Percentiles rank a stretch among this genome's conserved stretches.
Conservation (phyloP, 2,888 invertebrate genomes). For the Sinopyrophorus schimmeli region DNA sequence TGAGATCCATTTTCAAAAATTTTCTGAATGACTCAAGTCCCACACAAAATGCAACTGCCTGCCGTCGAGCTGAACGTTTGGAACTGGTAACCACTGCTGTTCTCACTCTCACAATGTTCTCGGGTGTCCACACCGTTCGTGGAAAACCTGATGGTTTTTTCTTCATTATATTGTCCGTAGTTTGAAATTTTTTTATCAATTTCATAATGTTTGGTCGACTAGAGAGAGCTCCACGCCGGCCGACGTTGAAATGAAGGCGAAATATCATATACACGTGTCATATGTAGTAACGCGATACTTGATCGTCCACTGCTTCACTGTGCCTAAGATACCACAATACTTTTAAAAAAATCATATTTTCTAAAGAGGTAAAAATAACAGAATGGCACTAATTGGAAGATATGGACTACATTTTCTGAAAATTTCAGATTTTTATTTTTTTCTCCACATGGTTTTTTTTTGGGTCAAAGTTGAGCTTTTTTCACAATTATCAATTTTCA, state of each 20-base stretch:
- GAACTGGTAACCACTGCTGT: constrained; percentile 8
- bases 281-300: constrained; percentile 9
- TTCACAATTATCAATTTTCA: too few relatives aligned
- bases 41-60: constrained; percentile 17
- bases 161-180: constrained; percentile 1
- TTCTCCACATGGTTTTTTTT: too few relatives aligned
- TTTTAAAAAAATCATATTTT: too few relatives aligned
- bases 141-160: constrained; percentile 7
- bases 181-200: constrained; percentile 13
- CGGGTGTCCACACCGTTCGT: constrained; percentile 13
- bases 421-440: too few relatives aligned
- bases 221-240: constrained; percentile 8
- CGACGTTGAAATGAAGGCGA: constrained; percentile 12
- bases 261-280: constrained; percentile 7
- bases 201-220: constrained; percentile 13
- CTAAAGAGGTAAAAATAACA: too few relatives aligned
- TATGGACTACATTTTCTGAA: too few relatives aligned
- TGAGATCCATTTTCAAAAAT: constrained; percentile 2
- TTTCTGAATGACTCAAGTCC: constrained; percentile 10
- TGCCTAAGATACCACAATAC: background rate
- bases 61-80: constrained; percentile 16
- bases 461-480: too few relatives aligned
- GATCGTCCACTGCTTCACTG: background rate
- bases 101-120: constrained; percentile 16
- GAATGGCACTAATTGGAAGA: too few relatives aligned